phyloP scores from a whole-genome alignment of 2,888 invertebrate species.

The Bellardia pandia region DNA sequence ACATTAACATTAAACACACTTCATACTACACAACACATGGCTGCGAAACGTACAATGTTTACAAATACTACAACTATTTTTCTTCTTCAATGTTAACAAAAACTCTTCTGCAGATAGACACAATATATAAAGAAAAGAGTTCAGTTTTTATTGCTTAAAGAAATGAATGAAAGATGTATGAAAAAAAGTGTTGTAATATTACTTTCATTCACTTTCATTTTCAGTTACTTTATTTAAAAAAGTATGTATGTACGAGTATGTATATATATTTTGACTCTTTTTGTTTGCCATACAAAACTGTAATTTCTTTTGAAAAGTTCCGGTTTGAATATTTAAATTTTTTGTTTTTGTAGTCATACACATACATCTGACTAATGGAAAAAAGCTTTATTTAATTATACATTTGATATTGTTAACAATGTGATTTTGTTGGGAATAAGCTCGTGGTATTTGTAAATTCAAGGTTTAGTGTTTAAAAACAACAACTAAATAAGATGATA shows the following conservation, averaged over 20 bases:
- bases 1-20: constrained; percentile 39
- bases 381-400: constrained; percentile 24
- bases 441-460: constrained; percentile 18
- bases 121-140: background rate
- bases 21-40: constrained; percentile 1
- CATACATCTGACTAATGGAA: constrained; percentile 28
- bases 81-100: constrained; percentile 56
- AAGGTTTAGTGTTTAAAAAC: constrained; percentile 36
- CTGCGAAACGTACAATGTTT: background rate
- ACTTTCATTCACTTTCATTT: constrained; percentile 71
- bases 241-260: background rate
- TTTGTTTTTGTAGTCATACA: constrained; percentile 1
- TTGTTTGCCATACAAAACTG: background rate
- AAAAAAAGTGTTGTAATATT: constrained; percentile 56
- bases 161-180: background rate
- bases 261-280: background rate
- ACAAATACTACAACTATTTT: constrained; percentile 3
- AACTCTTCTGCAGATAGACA: background rate
- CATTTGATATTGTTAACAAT: constrained; percentile 3
- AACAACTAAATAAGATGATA: background rate
- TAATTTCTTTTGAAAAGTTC: constrained; percentile 50
- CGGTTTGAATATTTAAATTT: constrained; percentile 53
- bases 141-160: constrained; percentile 34
- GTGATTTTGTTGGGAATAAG: background rate
- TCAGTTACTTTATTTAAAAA: constrained; percentile 25